Evolutionary conservation across 92 coral and sea anemone genomes (phyloP), one percentile per base, ranked within the genome.

Genomic region (Epizoanthus scotinus): DNA sequence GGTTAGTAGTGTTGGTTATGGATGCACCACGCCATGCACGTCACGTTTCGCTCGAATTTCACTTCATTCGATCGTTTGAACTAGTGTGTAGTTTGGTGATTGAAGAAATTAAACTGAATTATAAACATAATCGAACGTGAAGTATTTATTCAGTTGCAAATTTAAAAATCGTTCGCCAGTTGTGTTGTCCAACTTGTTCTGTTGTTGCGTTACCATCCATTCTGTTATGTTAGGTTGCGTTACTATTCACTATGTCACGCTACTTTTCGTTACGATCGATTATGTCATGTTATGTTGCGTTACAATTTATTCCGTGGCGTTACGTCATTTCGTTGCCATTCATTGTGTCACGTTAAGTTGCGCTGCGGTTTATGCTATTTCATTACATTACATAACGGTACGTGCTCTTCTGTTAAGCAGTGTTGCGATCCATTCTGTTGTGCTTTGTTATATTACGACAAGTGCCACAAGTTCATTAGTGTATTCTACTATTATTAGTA

Each of bases 1-100:
- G 79, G 79, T 73, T 73, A 73, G 79, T 73, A 56, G 55, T 27
- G 12, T 55, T 73, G 64, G 50, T 55, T 73, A 29, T 29, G 21
- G 6, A 73, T 73, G 79, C 79, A 73, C 64, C 21, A 56, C 79
- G 79, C 66, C 65, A 71, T 71, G 6, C 47, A 53, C 24, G 8
- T 14, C 5, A 62, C 26, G 64, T 13, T 73, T 47, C 17, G 34
- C 52, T 44, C 10, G 8, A 44, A 44, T 44, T 44, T 1, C 52
- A 44, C 14, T 12, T 44, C 52, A 44, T 15, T 44, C 52, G 14
- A 8, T 44, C 15, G 52, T 71, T 27, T 22, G 3, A 27, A 52
- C 0, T 22, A 31, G n/a, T 17, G 13, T 54, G 19, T 28, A 18
- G 1, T 6, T 53, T 36, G 8, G 63, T 54, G 20, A 56, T 26